phyloP scores from a whole-genome alignment of 2,113 vertebrate genomes.

The Cebidichthys violaceus region DNA sequence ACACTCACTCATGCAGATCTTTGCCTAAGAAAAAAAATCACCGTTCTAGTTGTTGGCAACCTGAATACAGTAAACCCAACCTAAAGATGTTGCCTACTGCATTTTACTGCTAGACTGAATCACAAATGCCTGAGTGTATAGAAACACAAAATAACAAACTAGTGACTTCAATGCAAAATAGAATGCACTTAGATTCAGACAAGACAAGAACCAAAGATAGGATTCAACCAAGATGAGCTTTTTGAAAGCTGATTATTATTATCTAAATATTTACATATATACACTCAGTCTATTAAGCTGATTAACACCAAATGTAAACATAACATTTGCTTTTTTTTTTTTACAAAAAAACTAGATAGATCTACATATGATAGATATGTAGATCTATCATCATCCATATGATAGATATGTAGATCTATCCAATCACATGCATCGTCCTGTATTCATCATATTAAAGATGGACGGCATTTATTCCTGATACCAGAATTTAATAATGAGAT shows the following conservation, averaged over 20 bases:
- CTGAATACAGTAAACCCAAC: background rate
- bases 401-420: no score
- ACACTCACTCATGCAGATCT: slow-evolving; percentile 15
- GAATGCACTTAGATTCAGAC: background rate
- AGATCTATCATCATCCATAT: no score
- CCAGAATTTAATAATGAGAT: background rate
- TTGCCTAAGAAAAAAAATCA: slow-evolving; percentile 13
- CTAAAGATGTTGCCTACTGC: background rate
- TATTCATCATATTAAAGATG: background rate
- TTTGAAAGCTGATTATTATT: background rate
- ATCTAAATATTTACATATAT: background rate
- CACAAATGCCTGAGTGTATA: background rate
- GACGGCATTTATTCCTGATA: background rate
- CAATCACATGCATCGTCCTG: background rate
- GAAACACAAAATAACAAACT: background rate
- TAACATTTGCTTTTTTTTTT: no score
- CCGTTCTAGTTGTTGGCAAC: slow-evolving; percentile 8
- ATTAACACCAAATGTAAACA: background rate
- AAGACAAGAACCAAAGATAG: background rate
- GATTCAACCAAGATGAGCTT: background rate
- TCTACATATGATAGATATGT: no score
- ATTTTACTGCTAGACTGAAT: background rate
- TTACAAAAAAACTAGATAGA: no score
- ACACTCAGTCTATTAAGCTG: background rate
- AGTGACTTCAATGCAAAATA: background rate